Evolutionary conservation across 2,113 vertebrate genomes (phyloP), one percentile per base, ranked within the genome.

Genomic region (Dasypus novemcinctus): DNA sequence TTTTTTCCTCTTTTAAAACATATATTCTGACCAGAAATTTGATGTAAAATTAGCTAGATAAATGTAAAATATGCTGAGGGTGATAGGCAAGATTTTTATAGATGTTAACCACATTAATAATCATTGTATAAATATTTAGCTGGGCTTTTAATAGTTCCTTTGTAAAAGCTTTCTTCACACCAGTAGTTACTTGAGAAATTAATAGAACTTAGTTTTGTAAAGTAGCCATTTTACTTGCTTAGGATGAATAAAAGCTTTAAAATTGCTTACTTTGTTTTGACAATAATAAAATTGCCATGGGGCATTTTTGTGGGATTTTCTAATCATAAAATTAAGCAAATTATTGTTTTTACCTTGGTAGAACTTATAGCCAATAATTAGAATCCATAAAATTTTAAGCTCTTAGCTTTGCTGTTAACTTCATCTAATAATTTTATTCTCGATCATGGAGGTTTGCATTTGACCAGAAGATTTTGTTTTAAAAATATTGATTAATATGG

Each of bases 21-120:
- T 72, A 41, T 85, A 61, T 85, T 64, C 80, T 85, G 79, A 38
- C 72, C 57, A 95, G 57, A 7, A 87, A 85, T 94, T 91, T 94
- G 74, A 88, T 49, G 5, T 96, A 76, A 94, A 95, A 86, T 74
- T 94, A 90, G 66, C 63, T 74, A 68, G 15, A 82, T 89, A 41
- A 85, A 78, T 92, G n/a, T 93, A 91, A 93, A 93, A 75, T 64
- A 82, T 29, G 15, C 23, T 64, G 41, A 92, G 10, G 21, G 8
- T 93, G 27, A 23, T 71, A 52, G 83, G 31, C 23, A 64, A 87
- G 7, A 23, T 87, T 88, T 92, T 92, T 90, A 12, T 81, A 82
- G 74, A 72, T 93, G 33, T 18, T 81, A 81, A 85, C 66, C 75
- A 46, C 17, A 71, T 33, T 2, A 91, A 21, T 29, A 66, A 5